Evolutionary conservation across 2,797 vertebrate genomes (phyloP), one percentile per base, ranked within the genome.

Genomic region (Poecile montanus): DNA sequence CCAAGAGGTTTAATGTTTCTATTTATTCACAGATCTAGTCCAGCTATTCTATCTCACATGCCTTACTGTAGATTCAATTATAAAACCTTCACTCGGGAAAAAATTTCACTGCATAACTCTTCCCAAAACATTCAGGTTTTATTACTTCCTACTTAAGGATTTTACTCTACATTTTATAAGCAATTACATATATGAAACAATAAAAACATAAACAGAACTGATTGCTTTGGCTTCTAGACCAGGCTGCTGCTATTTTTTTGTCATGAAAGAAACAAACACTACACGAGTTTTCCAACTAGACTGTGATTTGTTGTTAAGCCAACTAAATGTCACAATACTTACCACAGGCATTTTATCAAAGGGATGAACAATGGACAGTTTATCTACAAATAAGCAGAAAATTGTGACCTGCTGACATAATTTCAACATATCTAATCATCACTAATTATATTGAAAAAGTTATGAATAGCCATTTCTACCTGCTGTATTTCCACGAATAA

Each of bases 331-430:
- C 58, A 88, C 40, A 84, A 53, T 88, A 98, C 99, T 99, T 80
- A 99, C 99, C 89, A 97, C 57, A 89, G 98, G 81, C 98, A 99
- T 99, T 90, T 97, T 98, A 89, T 99, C 98, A 95, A 98, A 99
- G n/a, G 96, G 97, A 27, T 96, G 96, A 95, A 99, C 97, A 67
- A 97, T 97, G 94, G 98, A 98, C 84, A 99, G 77, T 93, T 98
- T 98, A 97, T 99, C 99, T 99, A 97, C 40, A 96, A 96, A 94
- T 81, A 95, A 97, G 85, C 79, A 96, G 89, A 97, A 94, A 67
- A 57, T 34, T 47, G 65, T 32, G 29, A 94, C 27, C 20, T 47
- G 23, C 54, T 94, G n/a, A 75, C 68, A 67, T 10, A 38, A 75
- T 56, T 86, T n/a, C 47, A 78, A 65, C 9, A 57, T 54, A 67